phyloP scores from a whole-genome alignment of 2,797 vertebrate genomes.

The Zalophus californianus region DNA sequence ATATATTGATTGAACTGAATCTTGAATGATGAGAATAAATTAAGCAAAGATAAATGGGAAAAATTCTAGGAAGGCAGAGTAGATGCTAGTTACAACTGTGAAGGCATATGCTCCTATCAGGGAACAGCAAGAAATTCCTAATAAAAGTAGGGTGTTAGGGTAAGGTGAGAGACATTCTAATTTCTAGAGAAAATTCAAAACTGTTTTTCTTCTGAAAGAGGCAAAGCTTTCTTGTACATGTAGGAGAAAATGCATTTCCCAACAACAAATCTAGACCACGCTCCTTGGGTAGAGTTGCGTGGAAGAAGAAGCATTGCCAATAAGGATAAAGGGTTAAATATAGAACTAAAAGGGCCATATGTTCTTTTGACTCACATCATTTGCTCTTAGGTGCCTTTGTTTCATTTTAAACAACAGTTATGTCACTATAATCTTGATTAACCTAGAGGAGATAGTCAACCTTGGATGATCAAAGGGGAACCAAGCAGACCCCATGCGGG shows the following conservation, averaged over 20 bases:
- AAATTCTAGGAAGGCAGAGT: neutral
- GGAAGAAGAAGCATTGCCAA: neutral
- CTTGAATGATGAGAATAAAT: neutral
- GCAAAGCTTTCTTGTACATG: neutral
- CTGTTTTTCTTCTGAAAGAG: neutral
- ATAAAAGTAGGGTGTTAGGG: neutral
- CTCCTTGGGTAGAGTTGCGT: accelerated
- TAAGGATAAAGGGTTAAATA: neutral
- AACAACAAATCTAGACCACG: neutral
- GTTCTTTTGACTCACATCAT: neutral
- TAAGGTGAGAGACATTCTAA: neutral
- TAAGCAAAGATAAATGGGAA: neutral
- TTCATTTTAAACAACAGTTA: neutral
- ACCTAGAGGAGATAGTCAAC: neutral
- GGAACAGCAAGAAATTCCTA: neutral
- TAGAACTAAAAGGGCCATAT: neutral
- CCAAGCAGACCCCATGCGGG: accelerated
- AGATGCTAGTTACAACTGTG: neutral
- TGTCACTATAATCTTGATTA: neutral
- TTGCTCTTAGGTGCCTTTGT: neutral
- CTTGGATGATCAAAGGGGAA: neutral
- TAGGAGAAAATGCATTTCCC: neutral
- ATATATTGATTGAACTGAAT: neutral
- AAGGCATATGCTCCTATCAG: neutral
- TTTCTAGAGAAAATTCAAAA: neutral